A percentile compares a stretch with the other conserved stretches of the same genome.
Evolutionary conservation across 2,888 invertebrate genomes (phyloP).

Genomic region (Rotaria magnacalcarata): DNA sequence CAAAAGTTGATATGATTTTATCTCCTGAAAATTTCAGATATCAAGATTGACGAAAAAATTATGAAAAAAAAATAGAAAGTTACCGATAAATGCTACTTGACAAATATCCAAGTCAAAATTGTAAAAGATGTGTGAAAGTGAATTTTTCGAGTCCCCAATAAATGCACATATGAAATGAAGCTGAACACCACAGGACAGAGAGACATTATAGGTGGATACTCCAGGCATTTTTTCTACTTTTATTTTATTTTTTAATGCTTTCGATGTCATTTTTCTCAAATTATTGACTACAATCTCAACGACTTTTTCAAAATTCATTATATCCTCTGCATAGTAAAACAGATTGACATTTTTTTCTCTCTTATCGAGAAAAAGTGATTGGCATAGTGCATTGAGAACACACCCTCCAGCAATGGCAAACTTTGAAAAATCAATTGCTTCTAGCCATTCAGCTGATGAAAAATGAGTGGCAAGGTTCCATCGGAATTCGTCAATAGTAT

Average conservation of each 20-base stretch:
- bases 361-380: neutral
- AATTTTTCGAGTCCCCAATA: neutral
- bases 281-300: too few relatives aligned
- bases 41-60: neutral
- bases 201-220: neutral
- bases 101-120: conserved; percentile 33
- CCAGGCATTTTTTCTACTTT: neutral
- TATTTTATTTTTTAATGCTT: neutral
- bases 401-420: neutral
- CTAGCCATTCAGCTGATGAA: neutral
- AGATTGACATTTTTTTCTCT: neutral
- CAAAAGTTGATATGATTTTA: too few relatives aligned
- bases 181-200: neutral
- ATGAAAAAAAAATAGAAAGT: neutral
- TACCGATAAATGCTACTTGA: conserved; percentile 14
- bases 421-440: conserved; percentile 3
- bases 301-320: neutral
- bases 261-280: too few relatives aligned
- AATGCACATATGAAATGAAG: neutral
- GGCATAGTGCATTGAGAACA: neutral
- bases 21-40: neutral
- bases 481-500: neutral
- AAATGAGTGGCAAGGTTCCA: neutral
- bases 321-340: neutral
- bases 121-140: neutral